Conservation (phyloP, 1,140 invertebrate genomes). For the Ceratosolen solmsi region DNA sequence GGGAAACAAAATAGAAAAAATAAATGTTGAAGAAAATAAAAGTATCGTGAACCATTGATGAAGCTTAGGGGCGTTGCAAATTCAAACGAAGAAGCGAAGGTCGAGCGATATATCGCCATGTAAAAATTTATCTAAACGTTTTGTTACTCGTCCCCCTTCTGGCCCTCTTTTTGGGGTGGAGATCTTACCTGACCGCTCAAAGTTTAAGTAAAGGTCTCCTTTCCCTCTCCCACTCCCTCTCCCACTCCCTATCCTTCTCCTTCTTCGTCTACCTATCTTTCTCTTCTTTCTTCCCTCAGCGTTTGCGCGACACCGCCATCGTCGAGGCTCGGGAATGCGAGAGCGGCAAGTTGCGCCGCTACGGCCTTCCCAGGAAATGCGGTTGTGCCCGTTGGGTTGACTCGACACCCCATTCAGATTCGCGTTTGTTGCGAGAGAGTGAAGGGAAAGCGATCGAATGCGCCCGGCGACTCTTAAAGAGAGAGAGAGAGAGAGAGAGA, state of each 20-base stretch:
- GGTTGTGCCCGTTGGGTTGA: conserved; percentile 36
- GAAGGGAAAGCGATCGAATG: conserved; percentile 43
- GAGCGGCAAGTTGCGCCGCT: not conserved
- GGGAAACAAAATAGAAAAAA: not conserved
- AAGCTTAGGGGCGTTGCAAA: not conserved
- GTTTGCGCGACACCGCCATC: not conserved
- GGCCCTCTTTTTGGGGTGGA: not conserved
- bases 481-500: conserved; percentile 25
- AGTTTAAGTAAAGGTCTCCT: not conserved
- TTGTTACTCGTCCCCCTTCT: not conserved
- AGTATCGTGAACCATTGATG: not conserved
- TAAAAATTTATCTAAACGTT: conserved; percentile 8
- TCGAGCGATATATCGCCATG: not conserved
- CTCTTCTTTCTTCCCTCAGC: not conserved
- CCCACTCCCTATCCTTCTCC: not conserved
- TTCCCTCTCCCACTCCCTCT: conserved; percentile 4
- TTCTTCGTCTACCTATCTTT: not conserved
- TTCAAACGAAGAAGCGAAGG: not conserved
- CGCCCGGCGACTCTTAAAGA: not conserved
- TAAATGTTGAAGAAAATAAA: not conserved
- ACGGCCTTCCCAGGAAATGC: conserved; percentile 46
- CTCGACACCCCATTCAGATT: conserved; percentile 21
- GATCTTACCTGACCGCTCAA: conserved; percentile 20
- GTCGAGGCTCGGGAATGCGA: conserved; percentile 19
- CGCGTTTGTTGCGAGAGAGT: conserved; percentile 31